These are phyloP conservation scores for human DNA, from an alignment of 2,113 vertebrate species.

Conservation along the genomic window GRCh38 chr6:91889501-91890000, in stretches of 20 bases:
- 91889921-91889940: neutral
- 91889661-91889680: no score
- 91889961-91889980: neutral
- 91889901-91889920: neutral
- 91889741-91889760: neutral
- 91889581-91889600: no score
- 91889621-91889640: no score
- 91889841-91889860: neutral
- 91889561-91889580: no score
- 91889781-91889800: neutral
- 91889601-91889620: no score
- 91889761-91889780: neutral
- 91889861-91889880: neutral
- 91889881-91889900: neutral
- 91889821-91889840: neutral
- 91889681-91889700: no score
- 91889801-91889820: neutral
- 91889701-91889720: no score
- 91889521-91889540: no score
- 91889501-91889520: no score
- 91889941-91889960: neutral
- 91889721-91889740: neutral
- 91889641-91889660: no score
- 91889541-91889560: no score
- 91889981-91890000: neutral